phyloP scores from a whole-genome alignment of 1,140 invertebrate genomes.

The Calycopis cecrops region DNA sequence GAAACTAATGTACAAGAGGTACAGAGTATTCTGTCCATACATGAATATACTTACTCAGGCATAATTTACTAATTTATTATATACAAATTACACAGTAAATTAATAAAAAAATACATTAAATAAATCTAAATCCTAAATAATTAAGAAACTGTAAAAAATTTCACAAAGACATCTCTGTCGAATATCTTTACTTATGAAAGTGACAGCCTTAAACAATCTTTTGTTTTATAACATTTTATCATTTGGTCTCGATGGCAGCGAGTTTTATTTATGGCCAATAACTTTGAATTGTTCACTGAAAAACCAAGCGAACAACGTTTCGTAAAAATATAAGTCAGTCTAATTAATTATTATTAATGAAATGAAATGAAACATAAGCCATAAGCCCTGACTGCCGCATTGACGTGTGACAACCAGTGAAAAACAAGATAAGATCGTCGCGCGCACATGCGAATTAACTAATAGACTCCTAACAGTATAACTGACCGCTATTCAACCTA shows the following conservation, averaged over 20 bases:
- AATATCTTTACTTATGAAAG: slow-evolving; percentile 45
- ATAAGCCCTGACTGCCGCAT: no score
- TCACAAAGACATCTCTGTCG: slow-evolving; percentile 60
- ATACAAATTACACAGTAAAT: slow-evolving; percentile 35
- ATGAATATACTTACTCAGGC: slow-evolving; percentile 47
- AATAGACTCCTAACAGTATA: no score
- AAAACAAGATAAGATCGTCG: no score
- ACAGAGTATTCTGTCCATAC: no score
- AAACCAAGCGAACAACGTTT: neutral
- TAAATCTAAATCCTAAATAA: slow-evolving; percentile 56
- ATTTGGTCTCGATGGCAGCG: slow-evolving; percentile 24
- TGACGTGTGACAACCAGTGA: no score
- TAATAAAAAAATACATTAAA: slow-evolving; percentile 40
- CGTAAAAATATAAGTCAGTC: neutral
- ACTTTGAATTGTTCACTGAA: no score
- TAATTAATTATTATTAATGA: no score
- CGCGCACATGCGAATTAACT: no score
- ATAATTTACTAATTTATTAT: slow-evolving; percentile 44
- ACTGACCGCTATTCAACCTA: no score
- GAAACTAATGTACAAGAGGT: no score
- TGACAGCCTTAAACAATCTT: slow-evolving; percentile 36
- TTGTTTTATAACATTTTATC: slow-evolving; percentile 29
- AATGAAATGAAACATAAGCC: no score
- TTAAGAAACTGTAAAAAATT: slow-evolving; percentile 54
- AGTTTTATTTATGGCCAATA: slow-evolving; percentile 15